Evolutionary conservation across 1,140 invertebrate species (phyloP), one percentile per base, ranked within the genome.

Genomic region (Sipha flava): DNA sequence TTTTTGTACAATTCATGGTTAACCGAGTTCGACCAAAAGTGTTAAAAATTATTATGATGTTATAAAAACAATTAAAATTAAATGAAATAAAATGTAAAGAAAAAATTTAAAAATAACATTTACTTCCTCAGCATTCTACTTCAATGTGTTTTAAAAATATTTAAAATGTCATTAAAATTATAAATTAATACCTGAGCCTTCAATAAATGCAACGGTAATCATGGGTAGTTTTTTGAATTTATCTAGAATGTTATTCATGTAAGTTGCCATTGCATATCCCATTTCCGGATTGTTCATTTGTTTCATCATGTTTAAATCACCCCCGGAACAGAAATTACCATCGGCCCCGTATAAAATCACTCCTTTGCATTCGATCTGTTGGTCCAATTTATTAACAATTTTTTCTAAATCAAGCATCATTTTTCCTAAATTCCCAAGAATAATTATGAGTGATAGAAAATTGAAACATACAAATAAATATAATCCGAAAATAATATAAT

Each of bases 361-460:
- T 16, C 87, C 89, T 86, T 89, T 90, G 9, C 89, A 90, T n/a
- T 82, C 81, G 23, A 82, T 80, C 88, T 88, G 88, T 7, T 83
- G 79, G 82, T 89, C 86, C 21, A 91, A 83, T 45, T 86, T 83
- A 16, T 79, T 43, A 0, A 90, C 82, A 47, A 85, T 83, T 26
- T 88, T 84, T 16, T 85, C 82, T 4, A 91, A 85, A 21, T 90
- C 86, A 3, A 87, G 85, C 88, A 90, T 90, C 90, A 91, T 91
- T 80, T 85, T 85, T 37, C 89, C 90, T 89, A 81, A 37, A 54
- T 26, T 37, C 14, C 3, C 14, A 4, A n/a, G 23, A 10, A 29
- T 6, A 26, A 57, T 21, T 57, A 7, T 16, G n/a, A n/a, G n/a
- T n/a, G n/a, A n/a, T n/a, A n/a, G n/a, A n/a, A n/a, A n/a, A n/a